Evolutionary conservation across 2,888 invertebrate genomes (phyloP).

Genomic region (Lasioglossum pauxillum): DNA sequence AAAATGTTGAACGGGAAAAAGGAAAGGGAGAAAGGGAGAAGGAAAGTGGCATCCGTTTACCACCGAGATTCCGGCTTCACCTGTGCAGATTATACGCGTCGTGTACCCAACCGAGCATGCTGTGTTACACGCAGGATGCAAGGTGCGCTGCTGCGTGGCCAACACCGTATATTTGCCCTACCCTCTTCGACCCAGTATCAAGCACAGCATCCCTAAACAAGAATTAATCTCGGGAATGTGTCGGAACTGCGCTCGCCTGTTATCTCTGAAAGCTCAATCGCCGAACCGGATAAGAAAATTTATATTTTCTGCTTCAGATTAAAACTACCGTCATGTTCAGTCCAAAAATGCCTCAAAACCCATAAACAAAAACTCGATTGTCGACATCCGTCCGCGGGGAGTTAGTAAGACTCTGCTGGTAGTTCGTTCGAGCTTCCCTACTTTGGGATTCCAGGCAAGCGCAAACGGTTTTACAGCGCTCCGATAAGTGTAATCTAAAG

Average conservation of each 20-base stretch:
- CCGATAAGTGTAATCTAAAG: neutral
- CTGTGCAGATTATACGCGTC: constrained; percentile 56
- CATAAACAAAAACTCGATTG: neutral
- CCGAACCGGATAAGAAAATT: neutral
- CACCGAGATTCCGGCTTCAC: constrained; percentile 57
- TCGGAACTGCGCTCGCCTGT: constrained; percentile 5
- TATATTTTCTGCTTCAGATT: neutral
- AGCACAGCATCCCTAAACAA: constrained; percentile 28
- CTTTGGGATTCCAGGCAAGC: neutral
- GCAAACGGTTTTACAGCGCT: neutral
- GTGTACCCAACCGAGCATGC: constrained; percentile 45
- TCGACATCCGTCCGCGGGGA: neutral
- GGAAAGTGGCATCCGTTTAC: constrained; percentile 63
- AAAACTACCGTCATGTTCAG: no score
- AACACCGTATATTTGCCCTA: neutral
- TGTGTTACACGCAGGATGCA: constrained; percentile 55
- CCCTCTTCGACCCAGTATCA: constrained; percentile 14
- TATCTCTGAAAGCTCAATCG: constrained; percentile 4
- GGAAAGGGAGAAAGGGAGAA: constrained; percentile 32
- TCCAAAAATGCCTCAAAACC: no score
- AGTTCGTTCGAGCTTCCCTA: neutral
- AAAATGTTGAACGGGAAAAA: constrained; percentile 54
- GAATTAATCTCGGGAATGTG: constrained; percentile 48
- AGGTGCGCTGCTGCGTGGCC: constrained; percentile 39
- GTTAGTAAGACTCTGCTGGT: neutral